A percentile compares a stretch with the other conserved stretches of the same genome.
Conservation (phyloP, 2,113 vertebrate genomes). For the Daphoenositta chrysoptera region DNA sequence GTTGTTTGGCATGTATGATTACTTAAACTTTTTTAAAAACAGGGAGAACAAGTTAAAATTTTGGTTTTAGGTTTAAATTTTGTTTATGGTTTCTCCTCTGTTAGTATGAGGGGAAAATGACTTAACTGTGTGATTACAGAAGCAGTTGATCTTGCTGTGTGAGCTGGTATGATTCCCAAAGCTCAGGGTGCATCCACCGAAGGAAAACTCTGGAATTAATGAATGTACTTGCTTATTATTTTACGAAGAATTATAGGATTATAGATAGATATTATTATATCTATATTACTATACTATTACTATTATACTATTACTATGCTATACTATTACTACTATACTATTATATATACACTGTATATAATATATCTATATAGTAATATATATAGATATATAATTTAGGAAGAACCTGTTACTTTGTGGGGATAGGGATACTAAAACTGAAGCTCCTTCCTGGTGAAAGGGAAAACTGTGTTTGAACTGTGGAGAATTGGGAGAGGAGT, state of each 20-base stretch:
- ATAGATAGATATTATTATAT: too few relatives aligned
- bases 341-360: too few relatives aligned
- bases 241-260: neutral
- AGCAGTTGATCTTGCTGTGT: neutral
- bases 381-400: too few relatives aligned
- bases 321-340: too few relatives aligned
- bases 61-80: neutral
- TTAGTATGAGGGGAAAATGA: neutral
- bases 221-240: neutral
- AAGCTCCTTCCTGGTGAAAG: neutral
- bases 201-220: neutral
- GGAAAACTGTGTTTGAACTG: neutral
- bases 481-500: neutral
- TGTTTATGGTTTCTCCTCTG: fast-evolving
- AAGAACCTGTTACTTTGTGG: neutral
- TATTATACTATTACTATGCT: too few relatives aligned
- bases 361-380: too few relatives aligned
- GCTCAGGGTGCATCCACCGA: neutral
- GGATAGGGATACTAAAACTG: neutral
- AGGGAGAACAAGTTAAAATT: neutral
- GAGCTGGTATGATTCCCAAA: neutral
- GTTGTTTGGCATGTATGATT: neutral
- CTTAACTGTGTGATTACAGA: neutral
- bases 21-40: neutral
- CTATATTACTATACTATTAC: too few relatives aligned